phyloP scores from a whole-genome alignment of 1,140 invertebrate genomes.

The Papilio aristodemus region DNA sequence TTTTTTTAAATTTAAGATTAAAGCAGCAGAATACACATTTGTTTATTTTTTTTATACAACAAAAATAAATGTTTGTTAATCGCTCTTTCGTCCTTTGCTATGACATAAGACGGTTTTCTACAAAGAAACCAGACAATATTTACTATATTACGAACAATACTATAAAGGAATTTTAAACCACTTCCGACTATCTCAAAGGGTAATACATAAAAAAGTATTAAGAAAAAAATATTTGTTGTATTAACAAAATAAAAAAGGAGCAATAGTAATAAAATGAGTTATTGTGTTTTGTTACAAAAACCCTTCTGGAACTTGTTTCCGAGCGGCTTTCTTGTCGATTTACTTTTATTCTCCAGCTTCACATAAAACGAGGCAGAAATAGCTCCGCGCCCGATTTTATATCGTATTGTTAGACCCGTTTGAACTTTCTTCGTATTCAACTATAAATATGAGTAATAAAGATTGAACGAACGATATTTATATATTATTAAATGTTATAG shows the following conservation, averaged over 20 bases:
- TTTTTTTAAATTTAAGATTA: no score
- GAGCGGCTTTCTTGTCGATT: constrained; percentile 13
- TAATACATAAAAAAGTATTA: constrained; percentile 6
- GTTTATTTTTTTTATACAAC: no score
- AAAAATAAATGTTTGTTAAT: no score
- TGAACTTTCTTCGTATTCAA: constrained; percentile 26
- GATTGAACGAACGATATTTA: constrained; percentile 4
- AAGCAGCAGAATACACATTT: no score
- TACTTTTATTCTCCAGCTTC: constrained; percentile 19
- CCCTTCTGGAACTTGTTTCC: constrained; percentile 27
- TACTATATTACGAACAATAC: neutral
- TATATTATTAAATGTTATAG: constrained; percentile 8
- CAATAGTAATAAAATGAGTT: constrained; percentile 25
- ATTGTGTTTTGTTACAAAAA: constrained; percentile 19
- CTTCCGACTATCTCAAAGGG: neutral
- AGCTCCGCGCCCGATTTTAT: constrained; percentile 27
- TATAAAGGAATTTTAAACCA: constrained; percentile 1
- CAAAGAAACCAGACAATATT: no score
- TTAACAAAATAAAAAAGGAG: neutral
- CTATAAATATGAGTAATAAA: constrained; percentile 22
- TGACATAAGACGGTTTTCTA: no score
- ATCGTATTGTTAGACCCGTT: constrained; percentile 27
- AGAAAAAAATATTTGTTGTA: neutral
- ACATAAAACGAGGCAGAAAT: constrained; percentile 29
- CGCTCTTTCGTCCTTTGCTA: no score